A percentile compares a stretch with the other conserved stretches of the same genome.
These are phyloP conservation scores for Choristoneura rosaceana DNA, from an alignment of 2,888 invertebrate genomes.

Conservation along the genomic window DNA sequence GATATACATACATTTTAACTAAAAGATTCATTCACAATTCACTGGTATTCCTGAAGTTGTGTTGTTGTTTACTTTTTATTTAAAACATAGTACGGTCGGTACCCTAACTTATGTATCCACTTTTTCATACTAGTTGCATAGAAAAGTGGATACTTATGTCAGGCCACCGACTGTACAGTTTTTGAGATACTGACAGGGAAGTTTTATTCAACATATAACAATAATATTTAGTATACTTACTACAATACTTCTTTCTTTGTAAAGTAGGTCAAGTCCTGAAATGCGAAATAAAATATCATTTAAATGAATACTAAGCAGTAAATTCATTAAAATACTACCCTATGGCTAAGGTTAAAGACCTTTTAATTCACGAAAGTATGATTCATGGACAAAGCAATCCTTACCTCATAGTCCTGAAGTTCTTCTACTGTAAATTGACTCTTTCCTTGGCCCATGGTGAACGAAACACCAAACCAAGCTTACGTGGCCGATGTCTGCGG, in stretches of 20 bases:
- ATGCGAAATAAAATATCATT: conserved; percentile 50
- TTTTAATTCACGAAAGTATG: conserved; percentile 26
- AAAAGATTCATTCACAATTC: no score
- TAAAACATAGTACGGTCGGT: no score
- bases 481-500: neutral
- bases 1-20: no score
- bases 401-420: conserved; percentile 95
- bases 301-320: neutral
- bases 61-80: no score
- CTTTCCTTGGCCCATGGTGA: conserved; percentile 91
- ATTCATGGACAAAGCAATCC: conserved; percentile 5
- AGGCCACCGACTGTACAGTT: no score
- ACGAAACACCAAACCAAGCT: neutral
- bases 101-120: no score
- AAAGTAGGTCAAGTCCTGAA: conserved; percentile 96
- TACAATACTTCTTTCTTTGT: conserved; percentile 96
- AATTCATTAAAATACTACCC: neutral
- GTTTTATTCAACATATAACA: neutral
- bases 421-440: conserved; percentile 95
- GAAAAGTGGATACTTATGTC: no score
- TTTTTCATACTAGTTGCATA: no score
- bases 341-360: conserved; percentile 9
- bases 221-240: conserved; percentile 85
- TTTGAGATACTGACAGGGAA: neutral
- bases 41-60: no score